phyloP scores from a whole-genome alignment of 2,888 invertebrate genomes.

The Cantharis rufa region DNA sequence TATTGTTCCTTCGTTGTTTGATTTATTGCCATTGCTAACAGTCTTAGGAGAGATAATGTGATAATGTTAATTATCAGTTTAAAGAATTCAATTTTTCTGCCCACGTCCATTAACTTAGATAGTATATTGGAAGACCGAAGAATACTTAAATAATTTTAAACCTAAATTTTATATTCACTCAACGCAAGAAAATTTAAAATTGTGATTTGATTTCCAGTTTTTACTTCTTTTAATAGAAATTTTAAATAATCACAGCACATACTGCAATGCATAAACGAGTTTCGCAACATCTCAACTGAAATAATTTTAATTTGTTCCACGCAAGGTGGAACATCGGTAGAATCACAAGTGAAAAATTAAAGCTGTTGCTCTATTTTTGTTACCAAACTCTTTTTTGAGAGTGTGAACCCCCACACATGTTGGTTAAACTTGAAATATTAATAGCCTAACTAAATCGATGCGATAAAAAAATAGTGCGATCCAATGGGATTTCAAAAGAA shows the following conservation, averaged over 20 bases:
- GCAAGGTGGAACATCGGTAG: background rate
- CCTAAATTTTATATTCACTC: too few relatives aligned
- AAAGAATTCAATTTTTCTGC: background rate
- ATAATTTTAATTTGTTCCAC: background rate
- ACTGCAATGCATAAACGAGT: background rate
- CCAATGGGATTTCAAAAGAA: background rate
- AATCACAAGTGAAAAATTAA: background rate
- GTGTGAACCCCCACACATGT: background rate
- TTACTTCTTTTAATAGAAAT: background rate
- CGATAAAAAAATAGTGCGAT: background rate
- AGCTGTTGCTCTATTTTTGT: background rate
- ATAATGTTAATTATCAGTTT: background rate
- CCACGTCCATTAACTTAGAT: background rate
- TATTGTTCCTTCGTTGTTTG: background rate
- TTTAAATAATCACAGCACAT: background rate
- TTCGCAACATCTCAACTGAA: background rate
- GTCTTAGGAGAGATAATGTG: background rate
- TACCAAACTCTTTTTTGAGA: background rate
- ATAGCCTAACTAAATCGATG: background rate
- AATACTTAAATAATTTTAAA: background rate
- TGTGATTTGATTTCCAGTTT: background rate
- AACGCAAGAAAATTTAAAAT: too few relatives aligned
- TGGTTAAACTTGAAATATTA: background rate
- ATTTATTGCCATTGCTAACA: background rate
- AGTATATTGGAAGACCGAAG: background rate